Evolutionary conservation across 2,888 invertebrate species (phyloP).

Genomic region (Drosophila paranaensis): DNA sequence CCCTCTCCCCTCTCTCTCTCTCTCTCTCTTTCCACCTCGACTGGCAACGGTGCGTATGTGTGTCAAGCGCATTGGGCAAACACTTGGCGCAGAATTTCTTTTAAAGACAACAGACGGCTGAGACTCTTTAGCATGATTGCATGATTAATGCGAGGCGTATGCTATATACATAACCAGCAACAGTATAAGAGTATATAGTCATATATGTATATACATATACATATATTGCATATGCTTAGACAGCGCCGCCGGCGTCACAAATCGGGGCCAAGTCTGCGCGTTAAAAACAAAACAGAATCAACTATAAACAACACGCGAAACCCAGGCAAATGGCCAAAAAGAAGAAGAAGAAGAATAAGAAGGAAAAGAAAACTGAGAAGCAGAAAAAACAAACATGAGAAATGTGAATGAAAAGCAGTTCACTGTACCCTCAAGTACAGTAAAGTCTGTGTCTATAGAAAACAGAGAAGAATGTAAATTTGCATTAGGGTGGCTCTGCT

Average conservation of each 20-base stretch:
- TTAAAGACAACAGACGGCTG: slow-evolving; percentile 31
- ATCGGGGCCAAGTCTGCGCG: slow-evolving; percentile 74
- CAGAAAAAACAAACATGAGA: slow-evolving; percentile 37
- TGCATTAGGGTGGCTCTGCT: neutral
- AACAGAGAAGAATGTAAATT: neutral
- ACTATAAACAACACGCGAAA: slow-evolving; percentile 63
- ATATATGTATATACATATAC: neutral
- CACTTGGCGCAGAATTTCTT: slow-evolving; percentile 66
- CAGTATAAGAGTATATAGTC: slow-evolving; percentile 8
- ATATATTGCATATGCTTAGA: slow-evolving; percentile 45
- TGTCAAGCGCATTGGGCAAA: slow-evolving; percentile 75
- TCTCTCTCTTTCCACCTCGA: neutral
- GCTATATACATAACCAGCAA: slow-evolving; percentile 24
- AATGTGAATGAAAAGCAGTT: slow-evolving; percentile 49
- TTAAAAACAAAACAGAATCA: slow-evolving; percentile 34
- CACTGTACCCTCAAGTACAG: slow-evolving; percentile 38
- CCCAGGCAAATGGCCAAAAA: slow-evolving; percentile 47
- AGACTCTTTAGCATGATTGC: slow-evolving; percentile 40
- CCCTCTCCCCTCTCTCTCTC: neutral
- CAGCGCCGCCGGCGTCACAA: slow-evolving; percentile 57
- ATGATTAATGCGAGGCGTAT: slow-evolving; percentile 72
- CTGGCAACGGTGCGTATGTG: slow-evolving; percentile 55
- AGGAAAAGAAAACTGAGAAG: slow-evolving; percentile 7
- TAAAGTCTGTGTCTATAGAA: neutral
- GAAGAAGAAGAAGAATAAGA: neutral